Conservation (phyloP, 2,888 invertebrate species). For the Selenia dentaria region DNA sequence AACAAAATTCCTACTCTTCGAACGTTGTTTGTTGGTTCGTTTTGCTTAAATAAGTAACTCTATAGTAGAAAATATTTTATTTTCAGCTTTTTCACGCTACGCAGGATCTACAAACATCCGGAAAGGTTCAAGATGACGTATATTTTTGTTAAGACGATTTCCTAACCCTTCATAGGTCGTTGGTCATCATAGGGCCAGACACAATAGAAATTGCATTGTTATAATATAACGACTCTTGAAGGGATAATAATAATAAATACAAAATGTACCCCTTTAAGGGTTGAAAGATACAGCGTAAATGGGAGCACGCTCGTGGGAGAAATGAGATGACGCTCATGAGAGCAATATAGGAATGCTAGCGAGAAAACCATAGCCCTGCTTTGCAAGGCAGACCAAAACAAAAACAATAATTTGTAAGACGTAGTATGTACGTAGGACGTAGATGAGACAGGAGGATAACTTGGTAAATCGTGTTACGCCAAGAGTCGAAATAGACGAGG, state of each 20-base stretch:
- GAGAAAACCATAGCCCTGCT: conserved; percentile 35
- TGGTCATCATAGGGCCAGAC: too few species aligned
- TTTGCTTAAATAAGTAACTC: too few species aligned
- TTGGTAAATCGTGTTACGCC: neutral
- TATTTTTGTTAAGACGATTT: conserved; percentile 15
- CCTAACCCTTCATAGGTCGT: too few species aligned
- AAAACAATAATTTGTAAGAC: conserved; percentile 18
- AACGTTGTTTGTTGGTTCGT: neutral
- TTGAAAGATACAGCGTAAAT: conserved; percentile 40
- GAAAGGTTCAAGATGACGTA: conserved; percentile 6
- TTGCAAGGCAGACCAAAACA: conserved; percentile 19
- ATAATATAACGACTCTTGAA: too few species aligned
- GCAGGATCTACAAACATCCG: too few species aligned
- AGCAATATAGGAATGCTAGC: conserved; percentile 37
- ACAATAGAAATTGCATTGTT: too few species aligned
- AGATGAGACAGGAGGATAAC: neutral
- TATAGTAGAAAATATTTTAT: too few species aligned
- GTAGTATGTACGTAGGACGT: conserved; percentile 1
- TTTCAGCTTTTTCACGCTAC: too few species aligned
- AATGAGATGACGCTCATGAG: conserved; percentile 46
- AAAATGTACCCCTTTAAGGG: conserved; percentile 41
- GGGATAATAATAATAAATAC: conserved; percentile 21
- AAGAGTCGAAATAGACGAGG: conserved; percentile 1
- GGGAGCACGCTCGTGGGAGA: conserved; percentile 37
- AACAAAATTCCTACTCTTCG: too few species aligned